These are phyloP conservation scores for Nomada flava DNA, from an alignment of 2,888 invertebrate genomes.

Conservation along the genomic window DNA sequence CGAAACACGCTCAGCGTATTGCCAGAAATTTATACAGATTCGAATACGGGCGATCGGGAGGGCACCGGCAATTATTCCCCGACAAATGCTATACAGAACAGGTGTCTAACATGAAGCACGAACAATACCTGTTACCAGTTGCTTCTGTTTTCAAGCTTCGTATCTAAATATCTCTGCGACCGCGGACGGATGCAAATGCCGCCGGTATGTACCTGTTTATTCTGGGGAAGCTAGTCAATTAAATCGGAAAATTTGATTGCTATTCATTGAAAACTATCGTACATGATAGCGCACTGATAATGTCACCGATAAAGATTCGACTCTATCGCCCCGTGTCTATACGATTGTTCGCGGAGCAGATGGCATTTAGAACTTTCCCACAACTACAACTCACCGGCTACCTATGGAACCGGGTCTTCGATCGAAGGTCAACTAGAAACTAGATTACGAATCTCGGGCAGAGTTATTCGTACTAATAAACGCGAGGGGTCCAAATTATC, in stretches of 20 bases:
- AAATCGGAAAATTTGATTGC: constrained; percentile 58
- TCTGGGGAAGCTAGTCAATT: constrained; percentile 51
- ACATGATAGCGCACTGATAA: constrained; percentile 57
- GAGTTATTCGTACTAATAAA: constrained; percentile 76
- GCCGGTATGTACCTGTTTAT: background rate
- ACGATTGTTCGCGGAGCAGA: constrained; percentile 48
- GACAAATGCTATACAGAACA: background rate
- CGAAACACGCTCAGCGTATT: constrained; percentile 40
- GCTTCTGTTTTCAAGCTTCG: no score
- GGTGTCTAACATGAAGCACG: no score
- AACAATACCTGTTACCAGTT: no score
- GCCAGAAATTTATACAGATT: constrained; percentile 2
- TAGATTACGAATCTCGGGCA: constrained; percentile 77
- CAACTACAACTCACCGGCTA: constrained; percentile 51
- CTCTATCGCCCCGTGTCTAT: constrained; percentile 29
- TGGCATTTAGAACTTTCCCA: constrained; percentile 66
- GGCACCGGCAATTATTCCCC: constrained; percentile 40
- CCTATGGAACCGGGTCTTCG: constrained; percentile 58
- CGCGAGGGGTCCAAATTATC: constrained; percentile 63
- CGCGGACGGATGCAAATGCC: constrained; percentile 8
- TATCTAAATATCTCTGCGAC: background rate
- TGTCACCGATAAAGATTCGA: constrained; percentile 37
- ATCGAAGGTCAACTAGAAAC: constrained; percentile 76
- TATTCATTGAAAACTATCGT: constrained; percentile 31
- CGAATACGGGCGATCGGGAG: background rate